Evolutionary conservation across 35 echinoderm and acorn worm species (phyloP), one percentile per base, ranked within the genome.

Genomic region (Lytechinus pictus): DNA sequence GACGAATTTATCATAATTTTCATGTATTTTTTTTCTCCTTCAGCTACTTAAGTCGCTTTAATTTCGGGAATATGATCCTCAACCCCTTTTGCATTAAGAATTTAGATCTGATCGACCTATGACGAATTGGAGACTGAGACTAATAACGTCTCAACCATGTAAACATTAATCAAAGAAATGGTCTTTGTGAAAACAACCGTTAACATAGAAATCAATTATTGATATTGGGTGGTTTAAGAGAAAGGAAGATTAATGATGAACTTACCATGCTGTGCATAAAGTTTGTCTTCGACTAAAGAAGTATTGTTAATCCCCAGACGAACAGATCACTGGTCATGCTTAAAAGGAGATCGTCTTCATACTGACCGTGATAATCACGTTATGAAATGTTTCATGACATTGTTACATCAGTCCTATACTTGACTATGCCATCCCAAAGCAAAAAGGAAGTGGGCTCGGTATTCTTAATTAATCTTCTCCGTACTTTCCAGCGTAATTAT

Each of bases 391-490:
- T 90, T 44, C 28, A 90, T 90, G 44, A 90, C 52, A 52, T 90
- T 90, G 52, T 90, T 28, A 90, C 88, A 90, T 90, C 88, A 33
- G 88, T 12, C 88, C 88, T 28, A 90, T 54, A 13, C 88, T 51
- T 51, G 66, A 24, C 19, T 79, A 79, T 6, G n/a, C 3, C 16
- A 79, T 79, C 88, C 88, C 27, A 24, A 12, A 52, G 88, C 14
- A 0, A 52, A 44, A 27, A 28, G 88, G 88, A 90, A 52, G 88
- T 21, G 88, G 28, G 88, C 28, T 52, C 28, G 88, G 52, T 90
- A 90, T 90, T 90, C 88, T 54, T 90, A 90, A 90, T 90, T 90
- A 90, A 90, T 90, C 88, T 90, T 33, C 88, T 90, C 88, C 88
- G 88, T 51, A 24, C n/a, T 90, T 29, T 90, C 88, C 52, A 21